Conservation (phyloP, 2,113 vertebrate genomes). For the Laterallus jamaicensis region DNA sequence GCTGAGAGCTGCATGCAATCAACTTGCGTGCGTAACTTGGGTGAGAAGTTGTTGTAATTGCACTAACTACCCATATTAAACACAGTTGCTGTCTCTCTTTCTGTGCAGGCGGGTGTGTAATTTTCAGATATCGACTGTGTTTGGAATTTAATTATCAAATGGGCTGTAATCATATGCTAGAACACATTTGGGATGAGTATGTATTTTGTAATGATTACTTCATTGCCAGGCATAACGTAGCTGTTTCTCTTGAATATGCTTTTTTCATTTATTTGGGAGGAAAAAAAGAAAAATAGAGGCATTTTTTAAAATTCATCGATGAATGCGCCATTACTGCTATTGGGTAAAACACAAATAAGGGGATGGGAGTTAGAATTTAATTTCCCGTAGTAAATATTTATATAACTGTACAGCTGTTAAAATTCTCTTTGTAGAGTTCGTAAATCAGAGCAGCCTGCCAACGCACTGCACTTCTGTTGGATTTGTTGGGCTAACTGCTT, state of each 20-base stretch:
- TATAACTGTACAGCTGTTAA: not conserved
- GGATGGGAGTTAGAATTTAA: not conserved
- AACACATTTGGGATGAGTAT: not conserved
- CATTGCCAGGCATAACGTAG: not conserved
- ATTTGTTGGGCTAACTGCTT: not conserved
- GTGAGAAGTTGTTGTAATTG: not conserved
- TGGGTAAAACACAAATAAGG: not conserved
- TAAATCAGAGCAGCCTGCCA: not conserved
- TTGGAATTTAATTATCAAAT: constrained; percentile 28
- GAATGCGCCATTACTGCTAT: not conserved
- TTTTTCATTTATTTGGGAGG: not conserved
- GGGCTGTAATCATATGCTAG: not conserved
- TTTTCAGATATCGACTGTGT: not conserved
- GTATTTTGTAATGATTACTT: constrained; percentile 16
- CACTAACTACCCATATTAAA: not conserved
- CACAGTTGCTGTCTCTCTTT: not conserved
- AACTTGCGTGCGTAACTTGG: not conserved
- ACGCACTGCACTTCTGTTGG: not conserved
- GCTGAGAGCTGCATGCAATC: rapidly evolving
- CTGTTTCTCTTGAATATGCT: not conserved
- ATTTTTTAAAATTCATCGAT: not conserved
- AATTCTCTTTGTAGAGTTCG: not conserved
- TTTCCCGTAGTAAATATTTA: not conserved
- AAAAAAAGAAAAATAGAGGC: not conserved
- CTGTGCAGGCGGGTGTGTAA: not conserved